A percentile compares a stretch with the other conserved stretches of the same genome.
Conservation (phyloP, 2,888 invertebrate species). For the Drosophila parthenogenetica region DNA sequence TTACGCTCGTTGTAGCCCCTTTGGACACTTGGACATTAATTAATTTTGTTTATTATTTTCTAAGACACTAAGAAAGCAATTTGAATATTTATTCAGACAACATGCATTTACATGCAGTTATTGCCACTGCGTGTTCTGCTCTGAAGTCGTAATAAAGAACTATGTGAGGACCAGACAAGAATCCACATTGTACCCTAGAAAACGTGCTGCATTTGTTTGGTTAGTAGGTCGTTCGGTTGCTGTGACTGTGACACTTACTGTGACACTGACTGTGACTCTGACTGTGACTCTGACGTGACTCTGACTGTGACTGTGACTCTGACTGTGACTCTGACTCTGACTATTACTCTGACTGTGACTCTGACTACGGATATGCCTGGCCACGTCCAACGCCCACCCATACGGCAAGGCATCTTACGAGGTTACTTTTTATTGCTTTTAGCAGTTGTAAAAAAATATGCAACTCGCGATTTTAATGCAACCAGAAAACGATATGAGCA, state of each 20-base stretch:
- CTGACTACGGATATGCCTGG: conserved; percentile 1
- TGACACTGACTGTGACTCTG: neutral
- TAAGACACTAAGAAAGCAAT: conserved; percentile 17
- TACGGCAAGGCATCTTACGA: conserved; percentile 36
- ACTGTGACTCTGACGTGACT: neutral
- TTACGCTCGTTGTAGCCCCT: too few relatives aligned
- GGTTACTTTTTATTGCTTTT: conserved; percentile 37
- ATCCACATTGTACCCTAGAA: conserved; percentile 2
- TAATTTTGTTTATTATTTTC: conserved; percentile 28
- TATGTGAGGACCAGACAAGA: conserved; percentile 16
- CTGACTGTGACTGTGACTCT: neutral
- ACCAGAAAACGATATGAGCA: conserved; percentile 8
- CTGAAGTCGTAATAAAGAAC: conserved; percentile 31
- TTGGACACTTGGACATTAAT: conserved; percentile 1
- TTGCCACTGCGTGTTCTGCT: conserved; percentile 16
- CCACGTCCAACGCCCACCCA: conserved; percentile 41
- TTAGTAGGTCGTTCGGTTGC: conserved; percentile 8
- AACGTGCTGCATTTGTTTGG: conserved; percentile 1
- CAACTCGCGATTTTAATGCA: conserved; percentile 17
- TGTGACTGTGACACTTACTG: neutral
- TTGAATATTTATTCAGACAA: conserved; percentile 12
- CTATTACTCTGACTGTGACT: neutral
- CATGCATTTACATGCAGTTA: conserved; percentile 24
- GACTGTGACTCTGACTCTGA: neutral
- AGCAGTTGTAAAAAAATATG: neutral